phyloP scores from a whole-genome alignment of 2,113 vertebrate species.

The Chionomys nivalis region DNA sequence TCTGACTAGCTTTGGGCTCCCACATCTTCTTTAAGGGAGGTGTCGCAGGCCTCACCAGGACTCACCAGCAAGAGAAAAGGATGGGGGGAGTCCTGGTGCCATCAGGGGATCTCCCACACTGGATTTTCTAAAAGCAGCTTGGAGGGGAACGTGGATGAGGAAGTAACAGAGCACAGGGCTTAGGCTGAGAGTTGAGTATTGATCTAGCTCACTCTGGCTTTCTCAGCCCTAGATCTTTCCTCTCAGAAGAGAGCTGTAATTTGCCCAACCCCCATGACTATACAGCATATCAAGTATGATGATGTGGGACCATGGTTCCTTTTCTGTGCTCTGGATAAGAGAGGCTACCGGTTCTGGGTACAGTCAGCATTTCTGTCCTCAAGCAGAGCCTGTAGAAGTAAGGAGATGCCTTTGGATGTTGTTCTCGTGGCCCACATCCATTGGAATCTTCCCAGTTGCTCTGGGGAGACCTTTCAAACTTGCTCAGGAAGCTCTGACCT shows the following conservation, averaged over 20 bases:
- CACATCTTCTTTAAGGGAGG: background rate
- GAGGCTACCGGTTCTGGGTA: background rate
- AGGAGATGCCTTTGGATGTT: background rate
- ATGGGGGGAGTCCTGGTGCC: background rate
- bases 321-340: background rate
- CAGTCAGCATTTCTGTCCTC: background rate
- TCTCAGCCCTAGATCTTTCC: background rate
- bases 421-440: background rate
- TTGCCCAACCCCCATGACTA: background rate
- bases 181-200: background rate
- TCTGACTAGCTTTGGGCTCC: background rate
- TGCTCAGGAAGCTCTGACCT: slow-evolving; percentile 29
- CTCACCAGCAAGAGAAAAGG: background rate
- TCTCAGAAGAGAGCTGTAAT: background rate
- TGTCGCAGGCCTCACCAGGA: too few species aligned
- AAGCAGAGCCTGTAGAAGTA: background rate
- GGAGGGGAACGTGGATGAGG: background rate
- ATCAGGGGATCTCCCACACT: background rate
- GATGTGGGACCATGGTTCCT: background rate
- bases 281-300: too few species aligned
- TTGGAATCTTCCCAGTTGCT: background rate
- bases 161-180: background rate
- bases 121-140: background rate
- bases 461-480: background rate
- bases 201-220: too few species aligned